A percentile compares a stretch with the other conserved stretches of the same genome.
Conservation (phyloP, 2,113 vertebrate species). For the Clarias macrocephalus region DNA sequence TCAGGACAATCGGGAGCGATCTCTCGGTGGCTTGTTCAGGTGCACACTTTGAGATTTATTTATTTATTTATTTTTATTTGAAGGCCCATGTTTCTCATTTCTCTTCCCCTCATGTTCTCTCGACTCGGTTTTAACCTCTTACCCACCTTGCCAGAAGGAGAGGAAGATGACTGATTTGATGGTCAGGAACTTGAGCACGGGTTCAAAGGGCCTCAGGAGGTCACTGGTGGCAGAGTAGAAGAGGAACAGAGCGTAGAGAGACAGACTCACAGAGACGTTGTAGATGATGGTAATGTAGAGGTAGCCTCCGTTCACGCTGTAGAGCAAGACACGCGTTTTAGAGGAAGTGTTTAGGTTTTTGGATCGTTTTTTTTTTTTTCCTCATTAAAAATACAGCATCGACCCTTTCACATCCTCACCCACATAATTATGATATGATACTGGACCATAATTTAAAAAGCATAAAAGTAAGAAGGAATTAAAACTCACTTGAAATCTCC, state of each 20-base stretch:
- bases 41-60: not conserved
- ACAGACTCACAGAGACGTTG: constrained; percentile 91
- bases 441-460: not conserved
- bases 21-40: not conserved
- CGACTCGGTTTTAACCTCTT: not conserved
- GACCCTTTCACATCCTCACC: not conserved
- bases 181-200: constrained; percentile 93
- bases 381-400: not conserved
- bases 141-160: constrained; percentile 95
- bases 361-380: not conserved
- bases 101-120: not conserved
- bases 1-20: not conserved
- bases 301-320: constrained; percentile 86
- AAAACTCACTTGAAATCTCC: constrained; percentile 93
- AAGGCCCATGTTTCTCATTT: not conserved
- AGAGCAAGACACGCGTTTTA: not conserved
- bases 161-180: constrained; percentile 97
- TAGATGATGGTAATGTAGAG: constrained; percentile 95
- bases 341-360: not conserved
- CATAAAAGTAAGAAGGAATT: not conserved
- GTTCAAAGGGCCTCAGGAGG: constrained; percentile 86
- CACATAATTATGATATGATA: not conserved
- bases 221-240: constrained; percentile 93
- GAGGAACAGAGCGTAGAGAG: constrained; percentile 91
- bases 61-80: too few species aligned